A percentile compares a stretch with the other conserved stretches of the same genome.
Evolutionary conservation across 2,888 invertebrate genomes (phyloP).

Genomic region (Himalopsyche tibetana): DNA sequence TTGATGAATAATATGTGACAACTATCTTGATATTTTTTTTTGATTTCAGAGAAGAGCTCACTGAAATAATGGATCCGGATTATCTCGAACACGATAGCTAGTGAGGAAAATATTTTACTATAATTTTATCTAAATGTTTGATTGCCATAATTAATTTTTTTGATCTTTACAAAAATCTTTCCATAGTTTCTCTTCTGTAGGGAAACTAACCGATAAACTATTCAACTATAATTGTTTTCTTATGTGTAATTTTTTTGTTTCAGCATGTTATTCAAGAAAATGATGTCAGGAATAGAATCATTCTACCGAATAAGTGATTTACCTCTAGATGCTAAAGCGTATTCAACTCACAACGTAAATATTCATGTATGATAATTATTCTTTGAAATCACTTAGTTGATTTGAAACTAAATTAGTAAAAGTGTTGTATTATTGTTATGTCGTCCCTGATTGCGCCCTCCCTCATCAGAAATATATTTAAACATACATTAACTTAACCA

Average conservation of each 20-base stretch:
- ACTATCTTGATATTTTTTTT: neutral
- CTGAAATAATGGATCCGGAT: constrained; percentile 81
- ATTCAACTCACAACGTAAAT: constrained; percentile 67
- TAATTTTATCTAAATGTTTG: neutral
- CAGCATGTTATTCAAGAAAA: constrained; percentile 80
- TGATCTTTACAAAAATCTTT: no score
- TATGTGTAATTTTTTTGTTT: constrained; percentile 64
- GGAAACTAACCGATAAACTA: no score
- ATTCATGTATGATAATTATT: constrained; percentile 68
- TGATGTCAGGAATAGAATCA: constrained; percentile 80
- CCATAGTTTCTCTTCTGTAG: no score
- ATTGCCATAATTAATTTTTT: neutral
- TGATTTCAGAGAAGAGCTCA: constrained; percentile 78
- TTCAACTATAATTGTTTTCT: no score
- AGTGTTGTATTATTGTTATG: no score
- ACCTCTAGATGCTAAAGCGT: constrained; percentile 74
- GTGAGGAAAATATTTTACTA: constrained; percentile 77
- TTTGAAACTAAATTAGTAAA: no score
- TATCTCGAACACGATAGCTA: constrained; percentile 88
- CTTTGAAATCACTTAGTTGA: no score
- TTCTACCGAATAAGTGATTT: constrained; percentile 80
- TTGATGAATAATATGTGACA: neutral
- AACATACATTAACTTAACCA: no score
- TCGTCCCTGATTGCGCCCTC: no score
- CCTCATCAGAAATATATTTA: no score